Base-by-base conservation (phyloP, 2,888 invertebrate species). In the Dastarcus helophoroides region DNA sequence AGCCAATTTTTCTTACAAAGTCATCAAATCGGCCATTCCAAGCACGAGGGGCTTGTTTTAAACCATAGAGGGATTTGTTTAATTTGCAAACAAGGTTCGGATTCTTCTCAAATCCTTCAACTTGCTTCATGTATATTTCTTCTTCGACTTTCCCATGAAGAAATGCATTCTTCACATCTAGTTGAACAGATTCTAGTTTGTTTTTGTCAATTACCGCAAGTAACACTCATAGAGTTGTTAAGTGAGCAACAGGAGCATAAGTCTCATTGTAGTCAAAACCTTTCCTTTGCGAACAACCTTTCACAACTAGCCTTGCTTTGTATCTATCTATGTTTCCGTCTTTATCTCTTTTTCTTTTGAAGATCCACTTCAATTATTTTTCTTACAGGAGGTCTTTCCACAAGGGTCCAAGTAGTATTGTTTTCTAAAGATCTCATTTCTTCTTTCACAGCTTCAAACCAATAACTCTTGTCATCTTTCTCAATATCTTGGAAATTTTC, bases 121-220 rank as follows among this genome's bases (percentile, higher is more conserved):
- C 47, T 26, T 33, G 23, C 32, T 32, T 19, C 42, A 51, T 50
- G 32, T 43, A 54, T 3, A 51, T 35, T 12, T 47, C 42, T 26
- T 48, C 46, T 9, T 44, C 23, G 5, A 49, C 15, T 19, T 32
- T 28, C 8, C 51, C 47, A 35, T 52, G 43, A 7, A 51, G 35
- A 37, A 53, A 53, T 2, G 50, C 49, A 35, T 44, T 36, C n/a
- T 44, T 48, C 8, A 52, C 48, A 36, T 53, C 49, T 35, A 45
- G 28, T 28, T 48, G 49, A 15, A 26, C 11, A 8, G 35, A 25
- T 7, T 16, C 7, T 2, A 46, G 27, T 15, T 39, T 27, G 30
- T 32, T 27, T 15, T 42, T 24, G 22, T 36, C 33, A 10, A 39
- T 33, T 8, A 47, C 27, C 3, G 39, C 16, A 10, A 36, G 14